These are phyloP conservation scores for Crossaster papposus DNA, from an alignment of 53 echinoderm and acorn worm genomes.

Conservation along the genomic window DNA sequence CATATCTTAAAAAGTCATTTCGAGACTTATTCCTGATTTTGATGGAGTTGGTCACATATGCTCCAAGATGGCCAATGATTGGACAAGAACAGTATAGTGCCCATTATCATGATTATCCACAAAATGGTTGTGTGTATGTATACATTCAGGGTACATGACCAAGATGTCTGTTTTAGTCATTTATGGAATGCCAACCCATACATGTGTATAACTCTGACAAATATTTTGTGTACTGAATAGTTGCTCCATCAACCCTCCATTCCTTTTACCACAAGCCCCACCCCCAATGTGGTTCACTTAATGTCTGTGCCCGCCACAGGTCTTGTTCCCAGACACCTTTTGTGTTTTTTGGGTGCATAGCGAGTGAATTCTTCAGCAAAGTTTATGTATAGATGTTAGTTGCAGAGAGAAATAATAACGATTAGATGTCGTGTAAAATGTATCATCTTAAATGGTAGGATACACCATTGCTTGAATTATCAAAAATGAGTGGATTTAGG, in stretches of 20 bases:
- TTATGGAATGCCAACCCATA: too few relatives aligned
- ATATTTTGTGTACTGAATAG: not conserved
- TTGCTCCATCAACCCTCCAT: not conserved
- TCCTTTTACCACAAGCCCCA: not conserved
- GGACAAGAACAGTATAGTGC: not conserved
- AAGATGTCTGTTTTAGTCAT: not conserved
- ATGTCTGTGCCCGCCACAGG: not conserved
- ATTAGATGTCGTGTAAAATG: too few relatives aligned
- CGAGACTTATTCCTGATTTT: too few relatives aligned
- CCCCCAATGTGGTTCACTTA: not conserved
- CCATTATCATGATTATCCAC: not conserved
- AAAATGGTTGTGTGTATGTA: not conserved
- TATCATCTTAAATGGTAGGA: too few relatives aligned
- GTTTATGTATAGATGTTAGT: too few relatives aligned
- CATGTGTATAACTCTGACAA: not conserved
- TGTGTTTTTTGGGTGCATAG: not conserved
- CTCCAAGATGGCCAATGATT: too few relatives aligned
- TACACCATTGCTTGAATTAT: too few relatives aligned
- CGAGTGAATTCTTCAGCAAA: not conserved
- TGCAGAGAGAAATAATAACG: too few relatives aligned
- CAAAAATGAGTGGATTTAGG: too few relatives aligned
- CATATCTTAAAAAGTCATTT: too few relatives aligned
- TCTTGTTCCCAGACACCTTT: not conserved
- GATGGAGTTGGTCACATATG: too few relatives aligned
- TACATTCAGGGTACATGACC: not conserved